phyloP scores from a whole-genome alignment of 2,888 invertebrate genomes.

The Sthenelais limicola region DNA sequence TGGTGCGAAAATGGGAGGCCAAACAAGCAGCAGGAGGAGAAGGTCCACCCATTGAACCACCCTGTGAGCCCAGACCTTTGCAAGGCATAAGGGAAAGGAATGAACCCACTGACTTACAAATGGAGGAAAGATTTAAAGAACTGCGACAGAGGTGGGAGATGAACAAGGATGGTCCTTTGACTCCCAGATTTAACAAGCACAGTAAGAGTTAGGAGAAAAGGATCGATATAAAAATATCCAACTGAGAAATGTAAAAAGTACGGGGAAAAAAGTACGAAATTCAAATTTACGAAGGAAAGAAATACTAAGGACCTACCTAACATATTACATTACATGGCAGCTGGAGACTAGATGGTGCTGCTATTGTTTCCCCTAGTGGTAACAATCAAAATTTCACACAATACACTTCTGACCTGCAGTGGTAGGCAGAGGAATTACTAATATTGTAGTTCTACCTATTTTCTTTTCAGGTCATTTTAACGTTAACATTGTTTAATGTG shows the following conservation, averaged over 20 bases:
- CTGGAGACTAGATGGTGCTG: conserved; percentile 31
- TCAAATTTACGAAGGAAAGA: no score
- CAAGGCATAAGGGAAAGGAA: conserved; percentile 32
- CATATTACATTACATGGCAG: conserved; percentile 32
- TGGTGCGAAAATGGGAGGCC: conserved; percentile 51
- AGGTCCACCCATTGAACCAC: conserved; percentile 7
- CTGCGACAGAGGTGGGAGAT: conserved; percentile 51
- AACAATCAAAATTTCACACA: conserved; percentile 35
- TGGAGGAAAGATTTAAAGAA: conserved; percentile 51
- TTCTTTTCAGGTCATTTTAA: no score
- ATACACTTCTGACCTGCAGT: no score
- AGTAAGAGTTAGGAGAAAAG: neutral
- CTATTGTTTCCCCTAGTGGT: conserved; percentile 27
- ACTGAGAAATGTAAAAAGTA: no score
- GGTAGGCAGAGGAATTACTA: no score
- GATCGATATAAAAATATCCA: no score
- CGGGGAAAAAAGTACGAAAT: no score
- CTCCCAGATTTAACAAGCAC: neutral
- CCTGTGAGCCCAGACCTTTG: conserved; percentile 10
- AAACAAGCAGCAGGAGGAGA: conserved; percentile 37
- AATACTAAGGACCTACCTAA: no score
- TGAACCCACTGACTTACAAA: conserved; percentile 45
- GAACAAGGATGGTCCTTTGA: conserved; percentile 26
- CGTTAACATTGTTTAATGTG: neutral
- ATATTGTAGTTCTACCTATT: no score